Evolutionary conservation across 2,113 vertebrate genomes (phyloP).

Genomic region (Felis chaus): DNA sequence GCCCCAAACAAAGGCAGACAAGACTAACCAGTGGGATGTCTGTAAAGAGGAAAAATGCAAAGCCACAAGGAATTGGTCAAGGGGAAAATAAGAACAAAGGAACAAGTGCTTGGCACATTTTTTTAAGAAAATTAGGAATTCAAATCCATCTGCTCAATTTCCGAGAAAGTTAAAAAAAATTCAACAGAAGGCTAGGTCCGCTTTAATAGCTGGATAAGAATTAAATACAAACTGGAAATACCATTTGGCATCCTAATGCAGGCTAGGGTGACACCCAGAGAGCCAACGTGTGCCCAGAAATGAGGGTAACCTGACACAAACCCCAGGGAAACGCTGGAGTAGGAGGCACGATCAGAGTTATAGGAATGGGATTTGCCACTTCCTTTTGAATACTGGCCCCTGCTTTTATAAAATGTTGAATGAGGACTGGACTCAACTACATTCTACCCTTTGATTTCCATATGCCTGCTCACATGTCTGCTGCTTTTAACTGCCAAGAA

Average conservation of each 20-base stretch:
- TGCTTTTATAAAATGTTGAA: conserved; percentile 47
- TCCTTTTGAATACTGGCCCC: background rate
- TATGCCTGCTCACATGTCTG: conserved; percentile 66
- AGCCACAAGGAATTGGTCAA: conserved; percentile 71
- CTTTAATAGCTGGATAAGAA: conserved; percentile 71
- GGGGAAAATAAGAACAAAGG: conserved; percentile 74
- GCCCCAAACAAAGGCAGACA: background rate
- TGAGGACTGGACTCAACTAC: conserved; percentile 18
- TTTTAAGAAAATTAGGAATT: conserved; percentile 78
- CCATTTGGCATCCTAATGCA: conserved; percentile 58
- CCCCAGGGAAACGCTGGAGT: background rate
- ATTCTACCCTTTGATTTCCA: conserved; percentile 69
- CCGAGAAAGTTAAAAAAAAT: conserved; percentile 61
- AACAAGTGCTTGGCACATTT: conserved; percentile 71
- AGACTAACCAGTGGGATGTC: background rate
- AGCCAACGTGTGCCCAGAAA: background rate
- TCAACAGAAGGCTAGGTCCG: conserved; percentile 75
- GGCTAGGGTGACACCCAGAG: background rate
- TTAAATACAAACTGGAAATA: conserved; percentile 63
- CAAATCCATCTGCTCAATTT: conserved; percentile 80
- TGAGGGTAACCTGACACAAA: background rate
- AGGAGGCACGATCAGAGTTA: background rate
- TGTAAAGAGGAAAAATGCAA: conserved; percentile 53
- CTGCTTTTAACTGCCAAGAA: conserved; percentile 68
- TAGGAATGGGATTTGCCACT: background rate